Evolutionary conservation across 2,113 vertebrate species (phyloP).

Genomic region (Cranoglanis bouderius): DNA sequence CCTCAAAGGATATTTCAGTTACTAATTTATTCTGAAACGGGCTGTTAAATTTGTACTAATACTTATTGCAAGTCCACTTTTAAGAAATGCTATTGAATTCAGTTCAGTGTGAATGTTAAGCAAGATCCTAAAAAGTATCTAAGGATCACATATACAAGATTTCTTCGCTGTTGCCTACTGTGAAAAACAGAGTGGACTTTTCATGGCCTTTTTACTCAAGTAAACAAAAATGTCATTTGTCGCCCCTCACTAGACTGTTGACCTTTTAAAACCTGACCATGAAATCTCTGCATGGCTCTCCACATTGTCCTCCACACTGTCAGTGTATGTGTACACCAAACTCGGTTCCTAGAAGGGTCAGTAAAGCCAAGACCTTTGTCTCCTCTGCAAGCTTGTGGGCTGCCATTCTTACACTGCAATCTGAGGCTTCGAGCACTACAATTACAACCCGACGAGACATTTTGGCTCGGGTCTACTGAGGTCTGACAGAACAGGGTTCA

Average conservation of each 20-base stretch:
- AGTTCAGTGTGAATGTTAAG: not conserved
- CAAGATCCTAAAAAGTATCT: conserved; percentile 24
- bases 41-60: not conserved
- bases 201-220: conserved; percentile 28
- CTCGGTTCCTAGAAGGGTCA: conserved; percentile 4
- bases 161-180: conserved; percentile 36
- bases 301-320: conserved; percentile 17
- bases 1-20: not conserved
- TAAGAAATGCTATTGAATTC: not conserved
- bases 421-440: conserved; percentile 41
- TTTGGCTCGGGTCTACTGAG: conserved; percentile 33
- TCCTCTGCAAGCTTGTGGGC: conserved; percentile 34
- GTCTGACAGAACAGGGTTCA: conserved; percentile 38
- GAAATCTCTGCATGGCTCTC: conserved; percentile 24
- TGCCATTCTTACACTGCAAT: conserved; percentile 45
- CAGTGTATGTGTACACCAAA: not conserved
- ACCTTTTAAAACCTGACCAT: conserved; percentile 48
- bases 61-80: not conserved
- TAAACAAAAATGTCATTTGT: conserved; percentile 40
- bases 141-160: conserved; percentile 39
- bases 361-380: conserved; percentile 40
- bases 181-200: conserved; percentile 35
- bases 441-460: conserved; percentile 40
- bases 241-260: conserved; percentile 31
- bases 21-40: not conserved